Evolutionary conservation across 1,140 invertebrate genomes (phyloP).

Genomic region (Chironomus striatipennis): DNA sequence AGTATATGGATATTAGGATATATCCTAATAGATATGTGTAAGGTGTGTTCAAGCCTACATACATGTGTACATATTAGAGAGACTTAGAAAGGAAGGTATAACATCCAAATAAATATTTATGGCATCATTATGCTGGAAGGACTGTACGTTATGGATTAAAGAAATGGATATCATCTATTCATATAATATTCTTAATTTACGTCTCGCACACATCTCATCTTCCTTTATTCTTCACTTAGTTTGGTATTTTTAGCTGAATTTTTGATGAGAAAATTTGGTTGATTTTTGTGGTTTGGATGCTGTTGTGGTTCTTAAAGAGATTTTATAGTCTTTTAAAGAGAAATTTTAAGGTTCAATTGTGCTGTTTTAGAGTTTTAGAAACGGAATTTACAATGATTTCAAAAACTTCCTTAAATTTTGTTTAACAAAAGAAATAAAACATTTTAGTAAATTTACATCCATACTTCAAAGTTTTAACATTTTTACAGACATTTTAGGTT

Average conservation of each 20-base stretch:
- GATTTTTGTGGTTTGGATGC: no score
- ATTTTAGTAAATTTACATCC: no score
- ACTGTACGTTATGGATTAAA: neutral
- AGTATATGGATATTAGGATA: neutral
- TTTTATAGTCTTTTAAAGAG: no score
- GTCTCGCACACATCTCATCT: conserved; percentile 4
- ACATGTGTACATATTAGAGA: neutral
- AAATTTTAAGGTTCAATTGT: no score
- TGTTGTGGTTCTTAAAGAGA: no score
- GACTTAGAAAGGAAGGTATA: neutral
- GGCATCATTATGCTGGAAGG: neutral
- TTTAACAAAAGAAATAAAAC: no score
- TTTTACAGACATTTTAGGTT: neutral
- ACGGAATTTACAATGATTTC: no score
- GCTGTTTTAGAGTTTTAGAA: no score
- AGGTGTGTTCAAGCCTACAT: no score
- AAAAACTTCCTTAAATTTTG: no score
- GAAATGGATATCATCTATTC: conserved; percentile 2
- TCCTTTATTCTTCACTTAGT: neutral
- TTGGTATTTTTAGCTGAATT: no score
- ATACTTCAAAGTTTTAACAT: neutral
- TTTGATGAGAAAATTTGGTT: no score
- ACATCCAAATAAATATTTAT: conserved; percentile 4
- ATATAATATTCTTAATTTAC: conserved; percentile 10
- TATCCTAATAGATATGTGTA: neutral